Base-by-base conservation (phyloP, 2,888 invertebrate genomes). In the Formica aserva region DNA sequence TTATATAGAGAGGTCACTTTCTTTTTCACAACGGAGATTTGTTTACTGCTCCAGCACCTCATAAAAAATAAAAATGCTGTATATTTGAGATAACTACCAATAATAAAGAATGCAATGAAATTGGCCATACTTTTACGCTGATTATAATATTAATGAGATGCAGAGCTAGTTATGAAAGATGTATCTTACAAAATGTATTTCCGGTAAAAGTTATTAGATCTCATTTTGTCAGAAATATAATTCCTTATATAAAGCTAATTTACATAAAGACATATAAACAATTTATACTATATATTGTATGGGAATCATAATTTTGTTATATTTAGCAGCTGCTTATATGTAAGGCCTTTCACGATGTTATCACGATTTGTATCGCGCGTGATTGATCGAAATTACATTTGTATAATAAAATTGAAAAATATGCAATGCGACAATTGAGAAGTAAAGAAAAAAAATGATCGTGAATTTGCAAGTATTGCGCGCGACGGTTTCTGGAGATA, bases 291-390 rank as follows among this genome's bases (percentile, higher is more conserved):
- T 62, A 65, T n/a, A 71, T 48, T 82, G 69, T 82, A 87, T 84
- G 84, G 65, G 81, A 52, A 62, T 81, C 9, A 52, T 85, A 63
- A 82, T 88, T 90, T 86, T 82, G 76, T 83, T 90, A 86, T 72
- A 88, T 66, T 82, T 41, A 71, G 62, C 71, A 89, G 83, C 60
- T 83, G 85, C 84, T 83, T 86, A 86, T 71, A 67, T 48, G n/a
- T 86, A 84, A 86, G 85, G 86, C 85, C 86, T 91, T 90, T 85
- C 66, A 81, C 48, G 74, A 84, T 83, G 83, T 81, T 80, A 5
- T 32, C 85, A 84, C 91, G 87, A 52, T 71, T 78, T 41, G 22
- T 38, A 57, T 57, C 29, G 22, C 22, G 15, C n/a, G 55, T 48
- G 52, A 62, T 82, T 65, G 84, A 84, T 74, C 18, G 45, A 45